These are phyloP conservation scores for Xyliphius kryptos DNA, from an alignment of 2,113 vertebrate species.

Conservation along the genomic window DNA sequence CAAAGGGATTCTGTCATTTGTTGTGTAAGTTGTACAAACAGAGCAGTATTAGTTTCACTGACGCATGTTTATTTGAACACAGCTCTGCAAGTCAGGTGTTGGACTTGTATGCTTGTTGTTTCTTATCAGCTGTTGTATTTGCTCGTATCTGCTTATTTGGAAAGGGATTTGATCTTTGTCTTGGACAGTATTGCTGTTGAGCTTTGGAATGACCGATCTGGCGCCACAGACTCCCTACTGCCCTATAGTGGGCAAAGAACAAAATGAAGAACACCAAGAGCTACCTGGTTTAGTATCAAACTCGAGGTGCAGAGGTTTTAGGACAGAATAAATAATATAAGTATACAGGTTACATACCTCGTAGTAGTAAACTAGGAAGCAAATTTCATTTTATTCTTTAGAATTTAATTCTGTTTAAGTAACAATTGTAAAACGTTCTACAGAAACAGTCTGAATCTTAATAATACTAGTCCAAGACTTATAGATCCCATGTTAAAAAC, in stretches of 20 bases:
- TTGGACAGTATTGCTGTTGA: conserved; percentile 55
- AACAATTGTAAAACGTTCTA: too few species aligned
- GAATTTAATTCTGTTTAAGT: too few species aligned
- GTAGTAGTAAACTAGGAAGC: too few species aligned
- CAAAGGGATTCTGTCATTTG: too few species aligned
- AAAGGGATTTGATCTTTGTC: conserved; percentile 55
- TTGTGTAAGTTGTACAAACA: neutral
- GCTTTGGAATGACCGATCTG: conserved; percentile 50
- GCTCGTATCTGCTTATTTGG: conserved; percentile 61
- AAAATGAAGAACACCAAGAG: conserved; percentile 4
- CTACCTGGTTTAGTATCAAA: too few species aligned
- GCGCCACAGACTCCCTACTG: neutral
- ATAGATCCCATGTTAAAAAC: too few species aligned
- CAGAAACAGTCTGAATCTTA: too few species aligned
- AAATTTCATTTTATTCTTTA: too few species aligned
- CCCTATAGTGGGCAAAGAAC: conserved; percentile 27
- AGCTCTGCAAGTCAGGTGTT: conserved; percentile 31
- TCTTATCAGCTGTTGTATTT: conserved; percentile 53
- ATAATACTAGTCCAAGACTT: too few species aligned
- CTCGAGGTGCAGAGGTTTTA: too few species aligned
- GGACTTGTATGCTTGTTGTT: conserved; percentile 59
- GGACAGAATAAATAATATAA: too few species aligned
- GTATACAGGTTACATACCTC: too few species aligned
- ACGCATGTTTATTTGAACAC: conserved; percentile 53
- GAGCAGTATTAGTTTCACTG: neutral